A percentile compares a stretch with the other conserved stretches of the same genome.
phyloP scores from a whole-genome alignment of 2,888 invertebrate genomes.

The Scaptomyza parva region DNA sequence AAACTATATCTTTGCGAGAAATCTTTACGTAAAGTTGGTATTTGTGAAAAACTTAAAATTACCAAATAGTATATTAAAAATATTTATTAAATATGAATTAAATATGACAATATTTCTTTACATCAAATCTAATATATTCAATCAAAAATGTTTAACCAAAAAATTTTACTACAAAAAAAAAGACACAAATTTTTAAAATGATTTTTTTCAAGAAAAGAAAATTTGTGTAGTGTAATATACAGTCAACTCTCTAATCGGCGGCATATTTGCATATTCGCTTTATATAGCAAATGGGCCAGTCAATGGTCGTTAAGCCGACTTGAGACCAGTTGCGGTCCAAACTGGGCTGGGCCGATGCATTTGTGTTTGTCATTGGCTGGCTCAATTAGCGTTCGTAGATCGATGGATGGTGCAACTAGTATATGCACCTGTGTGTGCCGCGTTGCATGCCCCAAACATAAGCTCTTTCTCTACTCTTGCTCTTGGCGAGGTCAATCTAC shows the following conservation, averaged over 20 bases:
- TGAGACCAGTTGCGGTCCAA: conserved; percentile 43
- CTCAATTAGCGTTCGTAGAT: conserved; percentile 66
- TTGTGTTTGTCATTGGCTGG: conserved; percentile 73
- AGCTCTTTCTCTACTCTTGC: neutral
- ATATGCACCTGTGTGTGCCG: conserved; percentile 56
- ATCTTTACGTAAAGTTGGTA: no score
- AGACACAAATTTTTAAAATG: no score
- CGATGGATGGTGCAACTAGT: conserved; percentile 53
- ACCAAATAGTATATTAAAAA: no score
- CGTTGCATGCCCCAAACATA: conserved; percentile 12
- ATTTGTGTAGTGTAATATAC: no score
- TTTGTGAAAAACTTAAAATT: no score
- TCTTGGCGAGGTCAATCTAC: conserved; percentile 54
- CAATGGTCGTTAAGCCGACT: conserved; percentile 78
- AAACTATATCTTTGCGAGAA: no score
- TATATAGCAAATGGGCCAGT: conserved; percentile 74
- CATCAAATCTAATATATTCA: no score
- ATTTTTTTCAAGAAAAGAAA: no score
- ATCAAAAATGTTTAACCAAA: no score
- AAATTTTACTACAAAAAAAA: no score
- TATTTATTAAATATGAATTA: no score
- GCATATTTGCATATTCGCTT: conserved; percentile 79
- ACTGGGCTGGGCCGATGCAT: conserved; percentile 54
- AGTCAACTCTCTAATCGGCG: conserved; percentile 66
- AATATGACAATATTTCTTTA: no score